Base-by-base conservation (phyloP, 1,140 invertebrate genomes). In the Zophobas morio region DNA sequence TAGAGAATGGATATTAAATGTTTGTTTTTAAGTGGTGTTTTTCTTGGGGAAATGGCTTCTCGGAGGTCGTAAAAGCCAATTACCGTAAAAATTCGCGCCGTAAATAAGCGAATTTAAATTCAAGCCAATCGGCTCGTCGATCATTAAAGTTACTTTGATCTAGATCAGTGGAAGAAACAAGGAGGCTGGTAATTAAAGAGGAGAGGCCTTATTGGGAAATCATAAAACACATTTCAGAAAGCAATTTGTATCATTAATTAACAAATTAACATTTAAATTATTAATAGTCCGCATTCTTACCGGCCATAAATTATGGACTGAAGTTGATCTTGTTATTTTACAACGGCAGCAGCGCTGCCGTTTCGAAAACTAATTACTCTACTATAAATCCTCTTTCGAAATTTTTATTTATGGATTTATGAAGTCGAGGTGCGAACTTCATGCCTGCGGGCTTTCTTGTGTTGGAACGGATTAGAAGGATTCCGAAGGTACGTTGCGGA, bases 251-350 rank as follows among this genome's bases (percentile, higher is more conserved):
- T 84, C 83, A 85, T 85, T 85, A 85, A 85, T 85, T 85, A 84
- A 85, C 82, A 85, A 85, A 85, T 85, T 85, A 84, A 85, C 84
- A 85, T 85, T 85, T 85, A 85, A 85, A 85, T 85, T 85, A 84
- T 85, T 84, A 83, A 84, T 83, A 80, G 82, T 76, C 79, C 53
- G 80, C 81, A 83, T 83, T 83, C 82, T 80, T 74, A 46, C 49
- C 32, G 40, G 76, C 37, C 53, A 83, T 82, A 83, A 83, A 83
- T 83, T 78, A 82, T 71, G 47, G 35, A 32, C 42, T 46, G 57
- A 40, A 77, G 79, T 73, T 74, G 77, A 78, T 81, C 77, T 80
- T 66, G 73, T 80, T 80, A 57, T 74, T 72, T 78, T 74, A 73
- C 66, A 77, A 70, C 75, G 70, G 46, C 42, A 56, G 57, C 46